These are phyloP conservation scores for Ispidina picta DNA, from an alignment of 2,797 vertebrate species.

Conservation along the genomic window DNA sequence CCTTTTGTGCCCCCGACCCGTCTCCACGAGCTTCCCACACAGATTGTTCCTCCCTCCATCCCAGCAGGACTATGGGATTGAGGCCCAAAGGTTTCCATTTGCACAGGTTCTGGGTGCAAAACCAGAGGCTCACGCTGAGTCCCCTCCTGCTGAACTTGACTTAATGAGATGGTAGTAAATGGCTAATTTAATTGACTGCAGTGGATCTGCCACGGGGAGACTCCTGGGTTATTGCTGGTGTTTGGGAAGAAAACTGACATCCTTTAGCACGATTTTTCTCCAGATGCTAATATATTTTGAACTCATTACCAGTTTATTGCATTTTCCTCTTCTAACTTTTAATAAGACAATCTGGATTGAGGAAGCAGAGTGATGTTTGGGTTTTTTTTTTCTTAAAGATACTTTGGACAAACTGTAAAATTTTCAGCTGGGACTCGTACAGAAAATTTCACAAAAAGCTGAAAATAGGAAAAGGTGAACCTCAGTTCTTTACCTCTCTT, in stretches of 20 bases:
- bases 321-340: not conserved
- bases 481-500: not conserved
- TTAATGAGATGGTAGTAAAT: not conserved
- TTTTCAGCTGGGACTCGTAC: not conserved
- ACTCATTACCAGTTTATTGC: not conserved
- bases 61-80: fast-evolving
- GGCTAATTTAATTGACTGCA: not conserved
- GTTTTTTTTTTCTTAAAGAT: not conserved
- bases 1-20: not conserved
- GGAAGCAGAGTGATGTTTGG: not conserved
- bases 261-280: not conserved
- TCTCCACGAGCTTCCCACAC: not conserved
- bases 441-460: not conserved
- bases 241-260: not conserved
- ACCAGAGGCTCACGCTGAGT: not conserved
- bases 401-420: not conserved
- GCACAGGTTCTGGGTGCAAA: not conserved
- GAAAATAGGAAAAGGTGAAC: not conserved
- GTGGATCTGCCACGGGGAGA: fast-evolving
- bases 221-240: not conserved
- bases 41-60: not conserved
- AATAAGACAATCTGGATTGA: not conserved
- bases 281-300: not conserved
- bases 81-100: not conserved
- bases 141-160: not conserved